Conservation (phyloP, 2,888 invertebrate genomes). For the Griposia aprilina region DNA sequence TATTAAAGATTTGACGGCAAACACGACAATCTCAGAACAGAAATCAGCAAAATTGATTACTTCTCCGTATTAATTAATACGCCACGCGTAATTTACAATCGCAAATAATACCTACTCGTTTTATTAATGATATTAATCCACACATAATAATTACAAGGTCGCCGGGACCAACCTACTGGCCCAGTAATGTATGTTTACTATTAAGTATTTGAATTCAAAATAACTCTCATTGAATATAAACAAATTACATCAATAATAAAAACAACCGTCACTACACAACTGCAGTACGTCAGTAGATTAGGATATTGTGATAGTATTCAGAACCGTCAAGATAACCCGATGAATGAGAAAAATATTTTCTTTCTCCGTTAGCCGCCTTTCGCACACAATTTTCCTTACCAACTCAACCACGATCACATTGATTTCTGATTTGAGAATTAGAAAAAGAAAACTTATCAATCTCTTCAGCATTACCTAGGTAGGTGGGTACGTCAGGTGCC, state of each 20-base stretch:
- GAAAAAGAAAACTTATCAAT: neutral
- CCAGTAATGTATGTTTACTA: constrained; percentile 25
- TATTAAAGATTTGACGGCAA: neutral
- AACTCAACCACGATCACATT: neutral
- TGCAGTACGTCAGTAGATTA: constrained; percentile 25
- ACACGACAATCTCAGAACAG: neutral
- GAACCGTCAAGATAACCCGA: neutral
- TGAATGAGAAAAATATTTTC: constrained; percentile 12
- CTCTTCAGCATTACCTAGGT: neutral
- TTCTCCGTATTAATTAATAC: neutral
- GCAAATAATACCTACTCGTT: constrained; percentile 9
- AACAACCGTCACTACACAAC: constrained; percentile 24
- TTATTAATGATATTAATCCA: neutral
- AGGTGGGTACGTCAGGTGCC: neutral
- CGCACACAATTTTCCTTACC: neutral
- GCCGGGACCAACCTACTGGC: constrained; percentile 4
- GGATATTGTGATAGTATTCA: constrained; percentile 11
- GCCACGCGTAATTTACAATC: neutral
- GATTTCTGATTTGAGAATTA: neutral
- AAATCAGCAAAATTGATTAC: neutral
- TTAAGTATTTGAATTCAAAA: constrained; percentile 16
- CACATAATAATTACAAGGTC: constrained; percentile 20
- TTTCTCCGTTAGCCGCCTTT: neutral
- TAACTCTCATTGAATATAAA: constrained; percentile 5
- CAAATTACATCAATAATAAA: constrained; percentile 21